Evolutionary conservation across 1,140 invertebrate species (phyloP), one percentile per base, ranked within the genome.

Genomic region (Sitodiplosis mosellana): DNA sequence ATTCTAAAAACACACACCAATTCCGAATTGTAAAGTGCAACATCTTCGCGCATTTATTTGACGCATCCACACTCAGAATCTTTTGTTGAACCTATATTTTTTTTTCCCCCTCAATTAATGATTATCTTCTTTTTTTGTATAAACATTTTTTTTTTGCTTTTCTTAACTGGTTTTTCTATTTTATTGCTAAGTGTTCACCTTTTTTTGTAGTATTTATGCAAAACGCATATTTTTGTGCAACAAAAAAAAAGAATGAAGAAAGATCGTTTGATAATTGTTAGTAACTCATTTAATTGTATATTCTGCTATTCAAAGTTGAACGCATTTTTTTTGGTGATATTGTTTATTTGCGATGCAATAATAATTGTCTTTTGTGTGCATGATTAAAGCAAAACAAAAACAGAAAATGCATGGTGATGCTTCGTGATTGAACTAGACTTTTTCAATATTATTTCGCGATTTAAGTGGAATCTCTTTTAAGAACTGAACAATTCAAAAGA

Each of bases 141-240:
- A 40, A 40, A 40, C 18, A 40, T 40, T 40, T 15, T 40, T 40
- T 18, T 40, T 15, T 18, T 27, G 27, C 27, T 27, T 27, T n/a
- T 27, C 27, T 27, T 27, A 27, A 27, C 10, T 27, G 27, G 27
- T 27, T 27, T 27, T 27, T 27, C 27, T 27, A 27, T 27, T 27
- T 40, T 40, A 43, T 27, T 27, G 27, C 27, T 27, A 27, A 27
- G 33, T 49, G 11, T 48, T 46, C 33, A 36, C 44, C 22, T 53
- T 47, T 36, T 45, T 48, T 51, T 44, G n/a, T 40, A 17, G n/a
- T 40, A 17, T 40, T 40, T 19, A 19, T 17, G 6, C n/a, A 36
- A 42, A 42, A 10, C 17, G 18, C 11, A 17, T 10, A 15, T 42
- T 17, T 18, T 10, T 17, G 40, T 20, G 40, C 15, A 8, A 40